Evolutionary conservation across 2,888 invertebrate genomes (phyloP), one percentile per base, ranked within the genome.

Genomic region (Ichneumon xanthorius): DNA sequence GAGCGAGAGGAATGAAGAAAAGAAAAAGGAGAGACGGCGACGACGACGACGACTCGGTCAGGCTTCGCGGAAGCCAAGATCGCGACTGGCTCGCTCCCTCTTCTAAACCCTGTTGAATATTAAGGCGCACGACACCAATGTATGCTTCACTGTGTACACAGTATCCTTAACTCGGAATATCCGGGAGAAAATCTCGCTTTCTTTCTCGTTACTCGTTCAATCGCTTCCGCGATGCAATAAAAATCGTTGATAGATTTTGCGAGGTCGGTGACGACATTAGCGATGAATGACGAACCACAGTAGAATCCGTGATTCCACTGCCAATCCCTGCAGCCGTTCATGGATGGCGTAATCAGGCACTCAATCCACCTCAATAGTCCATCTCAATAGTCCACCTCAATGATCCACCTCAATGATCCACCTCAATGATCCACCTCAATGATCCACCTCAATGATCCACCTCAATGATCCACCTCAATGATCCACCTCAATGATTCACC

Each of bases 11-110:
- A 67, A 78, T 7, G 53, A 72, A 63, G 67, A 75, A 77, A 65
- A 50, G 75, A 70, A 80, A 80, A 63, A 30, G 70, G 61, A 80
- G 73, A 63, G 84, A 61, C 22, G 83, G 72, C 71, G 82, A 61
- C 22, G 50, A 30, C 48, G 30, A 63, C 48, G 30, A 63, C 48
- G 78, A 50, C 71, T 67, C 76, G 50, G 85, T 85, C 76, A 37
- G 80, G 73, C 80, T 86, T 84, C 84, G 61, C 78, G 75, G 84
- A 81, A 84, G 83, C 72, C 84, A 53, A 76, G 65, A 76, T 76
- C 63, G 61, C 61, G 75, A 50, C 75, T 48, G 63, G 50, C 22
- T 53, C 30, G 30, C 30, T 63, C 30, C 61, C 61, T 30, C 4
- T 4, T 63, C 30, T 63, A 63, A 63, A 63, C 61, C 16, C 61